phyloP scores from a whole-genome alignment of 2,888 invertebrate genomes.

The Taphrorychus bicolor region DNA sequence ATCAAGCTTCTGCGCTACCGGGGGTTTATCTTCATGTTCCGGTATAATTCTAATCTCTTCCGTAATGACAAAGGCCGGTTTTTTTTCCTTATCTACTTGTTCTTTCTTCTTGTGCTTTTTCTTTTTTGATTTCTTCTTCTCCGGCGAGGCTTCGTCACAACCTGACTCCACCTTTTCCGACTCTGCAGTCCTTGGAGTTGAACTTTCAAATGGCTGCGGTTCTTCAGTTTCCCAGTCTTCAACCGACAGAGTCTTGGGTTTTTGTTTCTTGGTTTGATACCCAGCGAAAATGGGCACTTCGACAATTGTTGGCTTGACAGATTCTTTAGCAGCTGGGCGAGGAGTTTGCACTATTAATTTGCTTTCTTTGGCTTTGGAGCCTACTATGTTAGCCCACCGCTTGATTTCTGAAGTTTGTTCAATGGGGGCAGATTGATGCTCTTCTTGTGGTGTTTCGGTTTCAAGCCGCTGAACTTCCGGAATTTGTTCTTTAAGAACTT shows the following conservation, averaged over 20 bases:
- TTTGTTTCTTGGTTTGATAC: constrained; percentile 28
- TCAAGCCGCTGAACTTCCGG: not conserved
- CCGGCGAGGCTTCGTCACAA: constrained; percentile 25
- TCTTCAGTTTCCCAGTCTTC: constrained; percentile 21
- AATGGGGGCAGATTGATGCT: not conserved
- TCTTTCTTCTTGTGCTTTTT: constrained; percentile 44
- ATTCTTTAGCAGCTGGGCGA: not conserved
- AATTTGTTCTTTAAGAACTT: too few species aligned
- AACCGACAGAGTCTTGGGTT: constrained; percentile 37
- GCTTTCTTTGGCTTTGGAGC: constrained; percentile 28
- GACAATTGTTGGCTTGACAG: constrained; percentile 18
- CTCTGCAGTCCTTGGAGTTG: constrained; percentile 12
- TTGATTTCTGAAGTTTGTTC: constrained; percentile 2
- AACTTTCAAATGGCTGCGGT: constrained; percentile 2
- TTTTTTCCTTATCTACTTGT: constrained; percentile 36
- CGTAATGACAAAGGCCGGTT: constrained; percentile 42
- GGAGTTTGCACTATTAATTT: not conserved
- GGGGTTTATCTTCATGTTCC: constrained; percentile 17
- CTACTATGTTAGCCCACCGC: constrained; percentile 40
- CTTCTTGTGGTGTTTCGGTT: not conserved
- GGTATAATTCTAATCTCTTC: constrained; percentile 43
- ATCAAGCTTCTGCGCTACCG: not conserved
- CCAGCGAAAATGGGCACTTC: constrained; percentile 28
- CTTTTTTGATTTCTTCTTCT: constrained; percentile 44
- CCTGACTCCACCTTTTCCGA: constrained; percentile 21